phyloP scores from a whole-genome alignment of 1,140 invertebrate genomes.

The Brachionus asplanchnoidis region DNA sequence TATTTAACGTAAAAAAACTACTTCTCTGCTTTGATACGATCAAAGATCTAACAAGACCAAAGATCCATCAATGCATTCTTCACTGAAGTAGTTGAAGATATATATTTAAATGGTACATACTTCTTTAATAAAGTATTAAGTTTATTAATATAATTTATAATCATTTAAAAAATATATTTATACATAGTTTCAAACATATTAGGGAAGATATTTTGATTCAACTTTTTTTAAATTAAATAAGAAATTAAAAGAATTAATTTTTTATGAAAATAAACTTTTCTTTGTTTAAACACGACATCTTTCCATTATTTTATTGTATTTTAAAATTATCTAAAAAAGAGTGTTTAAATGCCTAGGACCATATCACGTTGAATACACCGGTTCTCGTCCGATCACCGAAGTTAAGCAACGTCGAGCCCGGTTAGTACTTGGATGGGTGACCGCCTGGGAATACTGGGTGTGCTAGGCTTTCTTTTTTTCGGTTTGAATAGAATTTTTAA shows the following conservation, averaged over 20 bases:
- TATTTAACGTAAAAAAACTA: neutral
- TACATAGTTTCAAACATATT: neutral
- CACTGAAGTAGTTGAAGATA: neutral
- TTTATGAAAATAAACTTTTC: too few relatives aligned
- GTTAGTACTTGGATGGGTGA: slow-evolving; percentile 62
- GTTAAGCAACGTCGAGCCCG: slow-evolving; percentile 60
- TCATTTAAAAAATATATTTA: neutral
- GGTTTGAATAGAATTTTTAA: too few relatives aligned
- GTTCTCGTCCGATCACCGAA: slow-evolving; percentile 61
- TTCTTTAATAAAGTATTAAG: neutral
- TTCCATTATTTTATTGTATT: too few relatives aligned
- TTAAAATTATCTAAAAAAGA: neutral
- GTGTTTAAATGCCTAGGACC: slow-evolving; percentile 5
- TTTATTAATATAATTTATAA: neutral
- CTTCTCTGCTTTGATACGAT: neutral
- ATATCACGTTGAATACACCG: slow-evolving; percentile 49
- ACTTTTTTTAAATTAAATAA: neutral
- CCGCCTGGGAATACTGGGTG: slow-evolving; percentile 59
- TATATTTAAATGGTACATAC: neutral
- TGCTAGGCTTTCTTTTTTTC: slow-evolving; percentile 44
- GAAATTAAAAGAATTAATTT: neutral
- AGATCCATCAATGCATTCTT: neutral
- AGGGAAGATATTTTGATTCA: neutral
- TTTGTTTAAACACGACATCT: neutral
- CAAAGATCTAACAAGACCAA: neutral